These are phyloP conservation scores for Steatocranus sp. DNA, from an alignment of 2,797 vertebrate genomes.

Conservation along the genomic window DNA sequence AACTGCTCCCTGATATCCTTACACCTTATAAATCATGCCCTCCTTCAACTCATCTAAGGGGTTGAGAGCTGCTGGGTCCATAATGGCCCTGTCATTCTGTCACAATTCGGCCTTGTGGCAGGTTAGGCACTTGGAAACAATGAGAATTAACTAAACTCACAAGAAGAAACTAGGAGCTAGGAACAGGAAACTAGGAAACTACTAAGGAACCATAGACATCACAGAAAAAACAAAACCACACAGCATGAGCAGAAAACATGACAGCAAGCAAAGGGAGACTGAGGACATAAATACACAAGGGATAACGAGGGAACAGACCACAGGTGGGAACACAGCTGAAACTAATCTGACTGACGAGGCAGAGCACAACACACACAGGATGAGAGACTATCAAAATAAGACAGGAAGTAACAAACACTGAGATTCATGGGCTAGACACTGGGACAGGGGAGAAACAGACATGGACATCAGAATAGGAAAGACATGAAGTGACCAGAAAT, in stretches of 20 bases:
- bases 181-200: not conserved
- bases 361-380: not conserved
- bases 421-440: rapidly evolving
- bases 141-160: not conserved
- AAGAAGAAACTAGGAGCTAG: not conserved
- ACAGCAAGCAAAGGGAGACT: not conserved
- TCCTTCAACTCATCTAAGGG: not conserved
- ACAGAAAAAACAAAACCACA: not conserved
- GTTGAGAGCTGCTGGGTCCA: not conserved
- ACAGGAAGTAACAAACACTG: not conserved
- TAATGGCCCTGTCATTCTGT: not conserved
- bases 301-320: not conserved
- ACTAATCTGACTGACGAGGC: not conserved
- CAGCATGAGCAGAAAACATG: not conserved
- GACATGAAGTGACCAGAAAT: not conserved
- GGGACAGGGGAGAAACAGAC: not conserved
- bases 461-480: not conserved
- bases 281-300: not conserved
- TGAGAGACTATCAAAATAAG: not conserved
- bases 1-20: not conserved
- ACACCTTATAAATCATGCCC: not conserved
- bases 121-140: not conserved
- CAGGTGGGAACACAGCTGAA: not conserved
- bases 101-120: not conserved
- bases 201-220: not conserved